These are phyloP conservation scores for Gallinago nigripennis DNA, from an alignment of 2,797 vertebrate genomes.

Conservation along the genomic window DNA sequence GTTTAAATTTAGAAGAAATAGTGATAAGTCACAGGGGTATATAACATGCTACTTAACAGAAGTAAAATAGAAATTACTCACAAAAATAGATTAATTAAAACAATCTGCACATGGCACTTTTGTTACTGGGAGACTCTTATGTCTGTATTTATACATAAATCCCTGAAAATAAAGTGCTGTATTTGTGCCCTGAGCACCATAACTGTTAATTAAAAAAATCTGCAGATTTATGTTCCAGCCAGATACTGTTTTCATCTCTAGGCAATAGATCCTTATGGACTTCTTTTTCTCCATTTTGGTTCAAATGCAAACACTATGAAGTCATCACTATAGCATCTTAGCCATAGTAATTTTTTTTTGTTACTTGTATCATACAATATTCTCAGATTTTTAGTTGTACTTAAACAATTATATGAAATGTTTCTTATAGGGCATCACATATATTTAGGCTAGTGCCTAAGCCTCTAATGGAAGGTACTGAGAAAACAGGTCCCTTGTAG, in stretches of 20 bases:
- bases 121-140: not conserved
- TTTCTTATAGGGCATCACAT: not conserved
- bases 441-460: not conserved
- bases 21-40: not conserved
- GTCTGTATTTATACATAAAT: not conserved
- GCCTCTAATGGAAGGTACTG: not conserved
- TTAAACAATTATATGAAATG: not conserved
- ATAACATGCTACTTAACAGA: not conserved
- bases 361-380: not conserved
- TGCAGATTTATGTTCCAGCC: not conserved
- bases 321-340: not conserved
- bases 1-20: constrained; percentile 8
- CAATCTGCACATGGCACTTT: not conserved
- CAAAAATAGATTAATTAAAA: not conserved
- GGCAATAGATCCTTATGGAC: not conserved
- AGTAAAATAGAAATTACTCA: not conserved
- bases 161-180: not conserved
- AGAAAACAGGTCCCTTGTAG: not conserved
- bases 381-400: not conserved
- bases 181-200: not conserved
- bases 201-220: not conserved
- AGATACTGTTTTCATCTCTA: not conserved
- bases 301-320: not conserved
- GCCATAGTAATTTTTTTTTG: not conserved
- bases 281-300: not conserved